A percentile compares a stretch with the other conserved stretches of the same genome.
Evolutionary conservation across 2,888 invertebrate species (phyloP).

Genomic region (Ferrisia virgata): DNA sequence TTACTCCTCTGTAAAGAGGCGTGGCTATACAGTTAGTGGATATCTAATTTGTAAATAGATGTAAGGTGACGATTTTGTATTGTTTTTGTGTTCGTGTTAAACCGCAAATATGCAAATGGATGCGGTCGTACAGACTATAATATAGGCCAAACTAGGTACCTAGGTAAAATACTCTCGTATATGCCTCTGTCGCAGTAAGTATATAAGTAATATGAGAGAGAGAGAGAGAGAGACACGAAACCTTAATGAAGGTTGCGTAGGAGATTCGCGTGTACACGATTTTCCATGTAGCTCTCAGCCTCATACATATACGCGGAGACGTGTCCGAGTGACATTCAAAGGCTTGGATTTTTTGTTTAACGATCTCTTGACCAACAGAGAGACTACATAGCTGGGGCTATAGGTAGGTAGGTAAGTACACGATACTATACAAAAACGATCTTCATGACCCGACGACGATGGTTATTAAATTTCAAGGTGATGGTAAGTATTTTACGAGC

Average conservation of each 20-base stretch:
- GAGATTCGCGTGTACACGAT: background rate
- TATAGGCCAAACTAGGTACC: background rate
- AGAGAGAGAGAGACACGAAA: too few relatives aligned
- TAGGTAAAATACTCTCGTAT: background rate
- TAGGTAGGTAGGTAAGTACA: too few relatives aligned
- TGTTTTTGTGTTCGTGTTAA: conserved; percentile 6
- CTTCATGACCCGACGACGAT: background rate
- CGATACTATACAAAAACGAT: background rate
- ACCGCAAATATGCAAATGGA: conserved; percentile 20
- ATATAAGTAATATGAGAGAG: too few relatives aligned
- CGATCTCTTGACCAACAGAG: background rate
- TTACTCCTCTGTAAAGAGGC: too few relatives aligned
- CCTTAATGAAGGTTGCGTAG: background rate
- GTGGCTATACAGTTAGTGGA: background rate
- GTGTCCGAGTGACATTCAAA: conserved; percentile 10
- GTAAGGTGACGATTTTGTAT: background rate
- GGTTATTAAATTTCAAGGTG: conserved; percentile 12
- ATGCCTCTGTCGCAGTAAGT: too few relatives aligned
- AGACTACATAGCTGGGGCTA: background rate
- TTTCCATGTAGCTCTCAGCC: background rate
- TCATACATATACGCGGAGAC: background rate
- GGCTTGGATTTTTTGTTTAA: background rate
- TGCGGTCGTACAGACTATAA: background rate
- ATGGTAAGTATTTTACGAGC: conserved; percentile 16
- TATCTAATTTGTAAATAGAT: background rate